Base-by-base conservation (phyloP, 2,113 vertebrate species). In the Misgurnus anguillicaudatus region DNA sequence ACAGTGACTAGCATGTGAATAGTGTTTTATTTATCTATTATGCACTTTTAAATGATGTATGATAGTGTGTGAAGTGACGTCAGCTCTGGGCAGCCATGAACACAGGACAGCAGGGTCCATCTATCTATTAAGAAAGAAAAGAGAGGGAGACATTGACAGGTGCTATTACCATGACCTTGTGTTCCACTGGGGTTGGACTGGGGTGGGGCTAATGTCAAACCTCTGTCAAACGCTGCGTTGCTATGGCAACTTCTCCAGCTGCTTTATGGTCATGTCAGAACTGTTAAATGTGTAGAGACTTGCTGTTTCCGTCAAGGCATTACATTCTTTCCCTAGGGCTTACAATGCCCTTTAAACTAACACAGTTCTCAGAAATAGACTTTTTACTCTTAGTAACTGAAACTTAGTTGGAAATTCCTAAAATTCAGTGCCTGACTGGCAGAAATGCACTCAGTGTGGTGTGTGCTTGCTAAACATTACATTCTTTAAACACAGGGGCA, bases 221-320 rank as follows among this genome's bases (percentile, higher is more conserved):
- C 36, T 14, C 68, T 36, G 11, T 70, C 64, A 78, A 78, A 41
- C 47, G 75, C 76, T 75, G 57, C 47, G 82, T 84, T 75, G 62
- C 69, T 77, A 81, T 84, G 75, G 70, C 63, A 84, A 78, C 79
- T 79, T 71, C 63, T 45, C 75, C 47, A 75, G 64, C 62, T 69
- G 63, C 76, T 74, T 65, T 75, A 71, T 68, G 75, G 55, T 45
- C 70, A 57, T 71, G 68, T 73, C 65, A 53, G 74, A 73, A 51
- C 64, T 67, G 62, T 55, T 73, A 60, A 66, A 62, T 57, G 81
- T 39, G 45, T 75, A 9, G 57, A 63, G 64, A 75, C 57, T 39
- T 79, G 81, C 69, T 62, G 48, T 60, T 74, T 66, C 45, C 4
- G 5, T 63, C 24, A 70, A 38, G 31, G 55, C 60, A 14, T n/a